Percentiles rank a stretch among this genome's conserved stretches.
Conservation (phyloP, 2,113 vertebrate genomes). For the Lucifuga dentata region DNA sequence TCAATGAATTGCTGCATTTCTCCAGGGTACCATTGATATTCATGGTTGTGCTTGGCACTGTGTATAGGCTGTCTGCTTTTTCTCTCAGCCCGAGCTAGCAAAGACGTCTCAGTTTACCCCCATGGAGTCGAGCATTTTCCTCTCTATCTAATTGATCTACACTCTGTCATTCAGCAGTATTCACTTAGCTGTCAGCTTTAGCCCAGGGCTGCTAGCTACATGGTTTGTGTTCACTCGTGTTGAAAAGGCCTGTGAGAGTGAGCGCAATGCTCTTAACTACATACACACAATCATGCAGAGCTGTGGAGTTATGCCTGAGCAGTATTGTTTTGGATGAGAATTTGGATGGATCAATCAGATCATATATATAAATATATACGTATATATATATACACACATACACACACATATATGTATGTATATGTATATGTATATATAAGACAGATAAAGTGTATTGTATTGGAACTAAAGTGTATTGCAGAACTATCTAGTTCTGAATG, state of each 20-base stretch:
- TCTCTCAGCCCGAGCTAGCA: constrained; percentile 54
- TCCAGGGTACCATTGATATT: constrained; percentile 17
- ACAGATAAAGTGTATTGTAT: too few species aligned
- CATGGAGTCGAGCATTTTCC: constrained; percentile 23
- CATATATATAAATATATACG: too few species aligned
- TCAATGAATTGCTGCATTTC: constrained; percentile 19
- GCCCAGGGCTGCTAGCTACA: constrained; percentile 33
- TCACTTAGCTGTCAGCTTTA: constrained; percentile 55
- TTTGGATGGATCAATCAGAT: background rate
- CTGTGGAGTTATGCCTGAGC: background rate
- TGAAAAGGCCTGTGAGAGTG: constrained; percentile 29
- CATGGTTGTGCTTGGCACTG: constrained; percentile 5
- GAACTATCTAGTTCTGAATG: background rate
- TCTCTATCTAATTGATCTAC: constrained; percentile 51
- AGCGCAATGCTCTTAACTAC: constrained; percentile 4
- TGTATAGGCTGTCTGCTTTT: constrained; percentile 29
- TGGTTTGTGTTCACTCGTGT: constrained; percentile 49
- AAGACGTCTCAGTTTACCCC: constrained; percentile 54
- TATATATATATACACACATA: too few species aligned
- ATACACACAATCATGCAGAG: constrained; percentile 20
- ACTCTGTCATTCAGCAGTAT: constrained; percentile 57
- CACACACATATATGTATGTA: too few species aligned
- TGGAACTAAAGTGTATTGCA: background rate
- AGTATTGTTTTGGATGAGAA: background rate
- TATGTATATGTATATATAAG: too few species aligned